Percentiles rank a stretch among this genome's conserved stretches.
phyloP scores from a whole-genome alignment of 1,140 invertebrate species.

The Zaprionus ghesquierei region DNA sequence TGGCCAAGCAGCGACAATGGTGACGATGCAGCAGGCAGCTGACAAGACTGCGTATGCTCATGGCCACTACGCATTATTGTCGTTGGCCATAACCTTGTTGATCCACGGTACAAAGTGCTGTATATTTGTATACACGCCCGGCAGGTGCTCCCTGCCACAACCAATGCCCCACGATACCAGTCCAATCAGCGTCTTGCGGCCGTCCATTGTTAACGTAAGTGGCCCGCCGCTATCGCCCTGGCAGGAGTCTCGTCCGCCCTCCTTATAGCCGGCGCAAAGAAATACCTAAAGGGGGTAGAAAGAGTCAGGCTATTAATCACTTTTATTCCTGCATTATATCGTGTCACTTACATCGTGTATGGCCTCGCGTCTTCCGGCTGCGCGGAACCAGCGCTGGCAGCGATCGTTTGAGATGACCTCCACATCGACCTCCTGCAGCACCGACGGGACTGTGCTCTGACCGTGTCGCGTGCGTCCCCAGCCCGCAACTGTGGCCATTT shows the following conservation, averaged over 20 bases:
- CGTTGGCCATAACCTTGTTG: conserved; percentile 88
- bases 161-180: conserved; percentile 96
- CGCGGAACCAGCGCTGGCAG: conserved; percentile 95
- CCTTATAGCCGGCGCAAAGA: conserved; percentile 95
- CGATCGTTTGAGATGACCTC: conserved; percentile 95
- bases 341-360: conserved; percentile 93
- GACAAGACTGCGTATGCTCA: too few relatives aligned
- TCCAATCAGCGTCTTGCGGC: conserved; percentile 92
- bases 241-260: conserved; percentile 84
- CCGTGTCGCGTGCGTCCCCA: conserved; percentile 95
- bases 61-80: conserved; percentile 68
- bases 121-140: conserved; percentile 95
- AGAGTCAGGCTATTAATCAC: not conserved
- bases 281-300: conserved; percentile 83
- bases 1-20: conserved; percentile 69
- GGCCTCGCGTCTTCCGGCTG: conserved; percentile 93
- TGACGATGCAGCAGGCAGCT: too few relatives aligned
- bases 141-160: conserved; percentile 93
- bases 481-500: conserved; percentile 93
- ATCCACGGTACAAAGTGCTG: conserved; percentile 97
- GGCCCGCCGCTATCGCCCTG: conserved; percentile 91
- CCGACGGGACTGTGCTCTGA: conserved; percentile 89
- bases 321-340: too few relatives aligned
- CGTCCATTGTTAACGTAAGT: conserved; percentile 91
- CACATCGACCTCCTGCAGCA: conserved; percentile 90